These are phyloP conservation scores for Tachina lurida DNA, from an alignment of 2,888 invertebrate species.

Conservation along the genomic window DNA sequence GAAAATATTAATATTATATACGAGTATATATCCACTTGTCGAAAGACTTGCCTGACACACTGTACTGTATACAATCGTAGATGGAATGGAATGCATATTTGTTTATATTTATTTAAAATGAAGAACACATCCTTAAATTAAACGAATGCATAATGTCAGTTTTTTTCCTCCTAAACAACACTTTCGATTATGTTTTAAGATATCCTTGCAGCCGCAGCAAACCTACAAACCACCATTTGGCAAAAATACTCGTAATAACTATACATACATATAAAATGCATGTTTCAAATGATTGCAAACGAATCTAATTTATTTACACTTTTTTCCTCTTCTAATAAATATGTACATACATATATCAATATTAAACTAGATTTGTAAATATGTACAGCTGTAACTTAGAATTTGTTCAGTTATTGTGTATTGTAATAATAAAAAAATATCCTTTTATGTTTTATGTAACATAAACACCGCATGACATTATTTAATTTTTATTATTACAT, in stretches of 20 bases:
- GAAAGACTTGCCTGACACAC: slow-evolving; percentile 14
- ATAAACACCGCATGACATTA: slow-evolving; percentile 36
- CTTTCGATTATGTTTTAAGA: slow-evolving; percentile 41
- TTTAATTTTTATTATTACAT: neutral
- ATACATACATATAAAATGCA: slow-evolving; percentile 23
- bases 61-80: slow-evolving; percentile 32
- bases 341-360: neutral
- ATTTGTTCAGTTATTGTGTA: slow-evolving; percentile 1
- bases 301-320: slow-evolving; percentile 27
- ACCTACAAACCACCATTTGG: slow-evolving; percentile 34
- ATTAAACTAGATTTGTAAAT: slow-evolving; percentile 44
- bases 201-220: slow-evolving; percentile 21
- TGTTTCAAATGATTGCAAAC: slow-evolving; percentile 57
- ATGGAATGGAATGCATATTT: slow-evolving; percentile 61
- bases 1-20: neutral
- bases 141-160: slow-evolving; percentile 9
- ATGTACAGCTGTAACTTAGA: slow-evolving; percentile 5
- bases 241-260: neutral
- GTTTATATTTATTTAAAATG: slow-evolving; percentile 20
- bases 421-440: neutral
- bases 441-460: slow-evolving; percentile 7
- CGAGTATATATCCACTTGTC: slow-evolving; percentile 4
- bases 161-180: slow-evolving; percentile 41
- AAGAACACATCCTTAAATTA: slow-evolving; percentile 16
- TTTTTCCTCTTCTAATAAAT: slow-evolving; percentile 9